A percentile compares a stretch with the other conserved stretches of the same genome.
Conservation (phyloP, 2,888 invertebrate species). For the Ceramica pisi region DNA sequence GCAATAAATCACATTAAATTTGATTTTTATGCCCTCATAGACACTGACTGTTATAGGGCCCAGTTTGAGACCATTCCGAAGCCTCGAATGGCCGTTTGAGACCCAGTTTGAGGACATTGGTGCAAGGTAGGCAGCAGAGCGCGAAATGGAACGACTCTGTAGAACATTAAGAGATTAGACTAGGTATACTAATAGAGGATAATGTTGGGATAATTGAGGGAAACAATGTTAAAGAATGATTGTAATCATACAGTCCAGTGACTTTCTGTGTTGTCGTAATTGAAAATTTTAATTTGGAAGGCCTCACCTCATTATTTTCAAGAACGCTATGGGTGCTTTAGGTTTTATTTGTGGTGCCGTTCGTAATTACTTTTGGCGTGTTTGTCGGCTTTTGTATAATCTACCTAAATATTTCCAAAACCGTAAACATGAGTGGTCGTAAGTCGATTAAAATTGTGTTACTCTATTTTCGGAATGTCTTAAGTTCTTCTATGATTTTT, state of each 20-base stretch:
- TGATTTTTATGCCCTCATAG: constrained; percentile 53
- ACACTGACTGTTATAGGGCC: constrained; percentile 40
- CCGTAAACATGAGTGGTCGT: background rate
- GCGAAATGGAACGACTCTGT: constrained; percentile 43
- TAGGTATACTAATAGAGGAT: constrained; percentile 23
- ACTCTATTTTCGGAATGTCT: too few relatives aligned
- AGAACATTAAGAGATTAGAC: constrained; percentile 42
- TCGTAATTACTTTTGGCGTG: background rate
- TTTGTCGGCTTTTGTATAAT: too few relatives aligned
- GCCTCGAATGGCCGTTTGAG: constrained; percentile 9
- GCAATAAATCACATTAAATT: constrained; percentile 56
- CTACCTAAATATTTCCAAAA: too few relatives aligned
- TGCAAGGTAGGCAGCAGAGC: constrained; percentile 45
- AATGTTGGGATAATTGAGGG: constrained; percentile 35
- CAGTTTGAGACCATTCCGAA: constrained; percentile 37
- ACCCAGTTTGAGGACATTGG: constrained; percentile 44
- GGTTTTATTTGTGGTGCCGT: too few relatives aligned
- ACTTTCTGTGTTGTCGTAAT: constrained; percentile 37
- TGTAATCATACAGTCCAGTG: constrained; percentile 38
- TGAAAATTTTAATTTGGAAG: constrained; percentile 24
- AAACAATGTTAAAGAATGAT: constrained; percentile 18
- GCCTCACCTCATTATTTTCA: background rate
- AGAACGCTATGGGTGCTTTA: background rate
- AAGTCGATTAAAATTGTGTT: too few relatives aligned
- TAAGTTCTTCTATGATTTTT: too few relatives aligned